Percentiles rank a stretch among this genome's conserved stretches.
phyloP scores from a whole-genome alignment of 64 coral and sea anemone genomes.

The Montipora capricornis region DNA sequence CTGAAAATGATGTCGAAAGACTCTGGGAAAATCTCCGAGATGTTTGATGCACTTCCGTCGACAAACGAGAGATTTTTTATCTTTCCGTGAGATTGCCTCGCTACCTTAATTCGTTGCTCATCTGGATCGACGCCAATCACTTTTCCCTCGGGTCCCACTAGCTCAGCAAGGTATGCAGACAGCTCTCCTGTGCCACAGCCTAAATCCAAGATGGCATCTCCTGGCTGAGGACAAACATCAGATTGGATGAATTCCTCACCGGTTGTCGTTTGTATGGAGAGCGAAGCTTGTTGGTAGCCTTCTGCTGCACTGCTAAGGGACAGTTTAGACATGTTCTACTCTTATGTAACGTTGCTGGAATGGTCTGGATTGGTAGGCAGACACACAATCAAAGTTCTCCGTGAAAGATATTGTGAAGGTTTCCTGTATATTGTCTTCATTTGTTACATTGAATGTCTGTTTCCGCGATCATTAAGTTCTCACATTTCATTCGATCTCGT shows the following conservation, averaged over 20 bases:
- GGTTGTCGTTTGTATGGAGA: not conserved
- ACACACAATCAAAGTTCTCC: too few relatives aligned
- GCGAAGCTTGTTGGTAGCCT: not conserved
- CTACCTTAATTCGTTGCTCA: conserved; percentile 14
- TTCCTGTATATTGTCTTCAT: too few relatives aligned
- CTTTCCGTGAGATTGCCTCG: not conserved
- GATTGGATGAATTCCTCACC: not conserved
- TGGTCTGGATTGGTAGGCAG: too few relatives aligned
- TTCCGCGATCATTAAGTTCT: too few relatives aligned
- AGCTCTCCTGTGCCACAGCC: conserved; percentile 30
- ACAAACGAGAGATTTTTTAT: conserved; percentile 32
- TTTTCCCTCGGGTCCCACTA: not conserved
- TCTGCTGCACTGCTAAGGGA: not conserved
- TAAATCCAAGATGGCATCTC: conserved; percentile 17
- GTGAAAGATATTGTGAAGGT: too few relatives aligned
- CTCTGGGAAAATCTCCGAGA: conserved; percentile 8
- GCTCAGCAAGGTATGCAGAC: not conserved
- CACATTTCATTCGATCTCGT: too few relatives aligned
- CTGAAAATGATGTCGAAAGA: conserved; percentile 25
- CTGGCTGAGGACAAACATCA: not conserved
- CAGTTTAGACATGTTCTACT: not conserved
- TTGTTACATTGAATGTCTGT: too few relatives aligned
- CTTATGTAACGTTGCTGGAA: too few relatives aligned
- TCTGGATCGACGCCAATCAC: conserved; percentile 7
- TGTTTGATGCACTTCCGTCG: not conserved